Percentiles rank a stretch among this genome's conserved stretches.
Conservation (phyloP, 2,888 invertebrate species). For the Drosophila aldrichi region DNA sequence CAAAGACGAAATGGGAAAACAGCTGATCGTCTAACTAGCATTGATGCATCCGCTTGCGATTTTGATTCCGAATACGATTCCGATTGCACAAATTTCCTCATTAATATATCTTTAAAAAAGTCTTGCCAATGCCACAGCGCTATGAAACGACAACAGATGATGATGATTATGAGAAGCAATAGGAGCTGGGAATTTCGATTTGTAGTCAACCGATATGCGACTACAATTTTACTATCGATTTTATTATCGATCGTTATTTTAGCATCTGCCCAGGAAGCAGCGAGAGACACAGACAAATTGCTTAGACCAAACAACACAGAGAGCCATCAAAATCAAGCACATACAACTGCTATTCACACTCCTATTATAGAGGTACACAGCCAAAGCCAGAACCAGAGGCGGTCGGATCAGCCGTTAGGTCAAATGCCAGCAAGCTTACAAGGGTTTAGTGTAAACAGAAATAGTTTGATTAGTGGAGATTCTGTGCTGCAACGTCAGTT, state of each 20-base stretch:
- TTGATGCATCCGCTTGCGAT: neutral
- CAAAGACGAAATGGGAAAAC: neutral
- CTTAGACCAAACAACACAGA: neutral
- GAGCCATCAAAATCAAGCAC: neutral
- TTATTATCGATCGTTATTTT: constrained; percentile 29
- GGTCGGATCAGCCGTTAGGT: neutral
- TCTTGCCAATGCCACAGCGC: constrained; percentile 15
- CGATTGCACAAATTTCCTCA: neutral
- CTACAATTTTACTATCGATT: constrained; percentile 24
- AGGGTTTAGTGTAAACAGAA: constrained; percentile 55
- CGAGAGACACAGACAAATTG: neutral
- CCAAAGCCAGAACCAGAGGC: constrained; percentile 21
- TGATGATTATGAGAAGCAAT: constrained; percentile 2
- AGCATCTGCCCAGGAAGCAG: constrained; percentile 27
- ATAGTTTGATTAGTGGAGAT: constrained; percentile 69
- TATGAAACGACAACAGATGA: neutral
- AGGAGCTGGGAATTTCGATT: constrained; percentile 12
- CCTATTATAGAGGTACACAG: neutral
- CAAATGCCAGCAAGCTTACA: constrained; percentile 3
- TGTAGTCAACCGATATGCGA: constrained; percentile 27
- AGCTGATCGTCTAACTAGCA: neutral
- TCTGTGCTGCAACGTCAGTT: constrained; percentile 83
- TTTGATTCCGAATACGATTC: neutral
- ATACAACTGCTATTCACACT: neutral
- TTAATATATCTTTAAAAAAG: constrained; percentile 1